These are phyloP conservation scores for Syngnathus typhle DNA, from an alignment of 2,113 vertebrate genomes.

Conservation along the genomic window DNA sequence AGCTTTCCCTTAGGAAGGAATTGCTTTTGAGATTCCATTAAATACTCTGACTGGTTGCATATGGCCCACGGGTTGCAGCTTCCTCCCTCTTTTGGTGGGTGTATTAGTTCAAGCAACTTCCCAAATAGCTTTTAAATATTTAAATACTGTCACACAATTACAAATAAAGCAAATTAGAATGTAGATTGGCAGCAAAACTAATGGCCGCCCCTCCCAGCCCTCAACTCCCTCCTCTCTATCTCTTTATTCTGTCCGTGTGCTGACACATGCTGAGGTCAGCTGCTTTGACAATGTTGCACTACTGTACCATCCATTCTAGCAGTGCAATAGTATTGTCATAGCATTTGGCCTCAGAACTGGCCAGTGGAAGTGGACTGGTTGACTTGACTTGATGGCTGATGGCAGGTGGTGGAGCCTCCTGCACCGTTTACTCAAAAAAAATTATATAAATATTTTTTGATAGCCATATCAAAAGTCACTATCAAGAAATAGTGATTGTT, in stretches of 20 bases:
- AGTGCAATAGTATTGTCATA: slow-evolving; percentile 99
- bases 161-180: slow-evolving; percentile 14
- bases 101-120: background rate
- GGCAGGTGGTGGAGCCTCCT: slow-evolving; percentile 47
- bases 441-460: too few species aligned
- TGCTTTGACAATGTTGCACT: slow-evolving; percentile 98
- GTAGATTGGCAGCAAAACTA: slow-evolving; percentile 47
- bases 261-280: slow-evolving; percentile 82
- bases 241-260: slow-evolving; percentile 48
- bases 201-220: slow-evolving; percentile 36
- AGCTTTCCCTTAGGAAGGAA: too few species aligned
- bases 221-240: background rate
- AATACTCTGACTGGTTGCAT: background rate
- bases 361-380: slow-evolving; percentile 40
- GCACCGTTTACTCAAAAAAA: slow-evolving; percentile 21
- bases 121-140: background rate
- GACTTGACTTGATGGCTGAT: slow-evolving; percentile 8
- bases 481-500: too few species aligned
- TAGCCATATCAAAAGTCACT: too few species aligned
- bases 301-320: slow-evolving; percentile 95
- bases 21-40: too few species aligned
- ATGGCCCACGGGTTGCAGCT: background rate
- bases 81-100: background rate
- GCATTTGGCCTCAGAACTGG: slow-evolving; percentile 80
- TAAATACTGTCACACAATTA: background rate